A percentile compares a stretch with the other conserved stretches of the same genome.
phyloP scores from a whole-genome alignment of 2,113 vertebrate species.

The Polypterus senegalus region DNA sequence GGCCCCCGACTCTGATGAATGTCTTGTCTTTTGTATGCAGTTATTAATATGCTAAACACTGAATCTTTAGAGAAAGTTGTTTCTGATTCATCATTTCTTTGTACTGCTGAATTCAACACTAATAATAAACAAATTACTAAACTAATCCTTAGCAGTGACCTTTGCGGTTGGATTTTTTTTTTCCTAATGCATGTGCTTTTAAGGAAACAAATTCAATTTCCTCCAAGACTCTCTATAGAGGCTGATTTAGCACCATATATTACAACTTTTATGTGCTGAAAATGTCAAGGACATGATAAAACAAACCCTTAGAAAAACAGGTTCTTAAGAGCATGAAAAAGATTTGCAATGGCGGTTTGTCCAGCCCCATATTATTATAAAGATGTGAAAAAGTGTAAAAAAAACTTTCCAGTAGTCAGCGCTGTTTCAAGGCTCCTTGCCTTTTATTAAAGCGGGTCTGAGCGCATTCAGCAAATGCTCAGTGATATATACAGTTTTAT shows the following conservation, averaged over 20 bases:
- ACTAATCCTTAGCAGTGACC: not conserved
- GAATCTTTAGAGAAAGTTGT: not conserved
- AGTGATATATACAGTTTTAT: not conserved
- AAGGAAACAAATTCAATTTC: not conserved
- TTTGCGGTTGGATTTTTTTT: not conserved
- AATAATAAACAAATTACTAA: constrained; percentile 5
- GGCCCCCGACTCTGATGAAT: too few relatives aligned
- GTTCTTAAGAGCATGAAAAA: constrained; percentile 37
- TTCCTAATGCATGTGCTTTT: not conserved
- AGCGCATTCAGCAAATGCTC: not conserved
- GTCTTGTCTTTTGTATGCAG: too few relatives aligned
- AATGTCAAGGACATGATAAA: constrained; percentile 25
- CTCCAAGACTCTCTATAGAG: not conserved
- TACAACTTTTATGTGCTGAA: constrained; percentile 26
- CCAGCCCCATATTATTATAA: not conserved
- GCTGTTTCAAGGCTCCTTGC: not conserved
- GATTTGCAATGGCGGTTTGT: not conserved
- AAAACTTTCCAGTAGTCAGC: not conserved
- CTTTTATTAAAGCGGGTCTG: not conserved
- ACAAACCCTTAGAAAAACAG: constrained; percentile 3
- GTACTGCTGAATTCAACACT: not conserved
- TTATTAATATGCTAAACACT: too few relatives aligned
- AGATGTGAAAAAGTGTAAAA: not conserved
- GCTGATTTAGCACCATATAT: constrained; percentile 1
- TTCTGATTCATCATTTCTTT: not conserved